Evolutionary conservation across 1,140 invertebrate species (phyloP).

Genomic region (Proctacanthus coquilletti): DNA sequence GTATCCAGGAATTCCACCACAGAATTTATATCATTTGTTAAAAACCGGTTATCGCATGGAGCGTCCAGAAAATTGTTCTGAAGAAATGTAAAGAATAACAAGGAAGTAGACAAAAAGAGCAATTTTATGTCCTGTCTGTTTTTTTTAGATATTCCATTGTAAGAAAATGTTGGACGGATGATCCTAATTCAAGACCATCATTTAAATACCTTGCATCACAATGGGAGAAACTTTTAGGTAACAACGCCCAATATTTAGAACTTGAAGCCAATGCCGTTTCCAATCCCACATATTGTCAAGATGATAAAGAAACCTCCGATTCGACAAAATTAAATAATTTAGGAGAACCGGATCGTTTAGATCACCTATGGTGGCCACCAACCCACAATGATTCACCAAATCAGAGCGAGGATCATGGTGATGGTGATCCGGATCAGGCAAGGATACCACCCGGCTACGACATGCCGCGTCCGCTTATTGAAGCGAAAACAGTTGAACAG

Average conservation of each 20-base stretch:
- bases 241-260: constrained; percentile 55
- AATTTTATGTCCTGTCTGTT: constrained; percentile 8
- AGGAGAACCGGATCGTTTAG: constrained; percentile 19
- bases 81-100: constrained; percentile 48
- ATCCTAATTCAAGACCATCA: constrained; percentile 53
- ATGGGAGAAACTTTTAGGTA: constrained; percentile 53
- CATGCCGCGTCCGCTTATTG: constrained; percentile 22
- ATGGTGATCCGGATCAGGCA: constrained; percentile 10
- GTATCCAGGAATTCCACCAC: constrained; percentile 54
- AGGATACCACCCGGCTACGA: constrained; percentile 21
- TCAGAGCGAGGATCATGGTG: constrained; percentile 16
- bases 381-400: constrained; percentile 11
- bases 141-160: constrained; percentile 55
- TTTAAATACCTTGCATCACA: constrained; percentile 49
- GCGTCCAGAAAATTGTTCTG: constrained; percentile 64
- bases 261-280: constrained; percentile 24
- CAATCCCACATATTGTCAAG: constrained; percentile 23
- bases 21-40: constrained; percentile 62
- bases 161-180: constrained; percentile 62
- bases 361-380: constrained; percentile 23
- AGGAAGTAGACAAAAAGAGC: neutral
- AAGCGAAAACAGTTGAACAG: constrained; percentile 19
- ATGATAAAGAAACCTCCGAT: constrained; percentile 8
- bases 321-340: constrained; percentile 13
- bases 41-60: constrained; percentile 69